Percentiles rank a stretch among this genome's conserved stretches.
These are phyloP conservation scores for Scartelaos histophorus DNA, from an alignment of 2,113 vertebrate genomes.

Conservation along the genomic window DNA sequence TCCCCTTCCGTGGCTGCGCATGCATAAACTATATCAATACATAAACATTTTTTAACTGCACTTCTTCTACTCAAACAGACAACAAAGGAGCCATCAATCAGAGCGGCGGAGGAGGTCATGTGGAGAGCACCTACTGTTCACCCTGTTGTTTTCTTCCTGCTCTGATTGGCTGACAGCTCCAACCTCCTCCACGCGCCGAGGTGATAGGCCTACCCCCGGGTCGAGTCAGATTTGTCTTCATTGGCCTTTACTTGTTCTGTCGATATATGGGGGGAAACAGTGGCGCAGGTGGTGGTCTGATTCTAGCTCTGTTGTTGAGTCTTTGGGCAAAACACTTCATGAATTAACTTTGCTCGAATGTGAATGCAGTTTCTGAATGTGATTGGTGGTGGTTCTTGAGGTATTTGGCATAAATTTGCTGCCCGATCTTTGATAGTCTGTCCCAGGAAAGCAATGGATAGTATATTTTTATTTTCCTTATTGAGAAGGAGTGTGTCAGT, in stretches of 20 bases:
- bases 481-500: no score
- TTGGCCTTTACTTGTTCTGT: slow-evolving; percentile 49
- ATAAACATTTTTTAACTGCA: slow-evolving; percentile 19
- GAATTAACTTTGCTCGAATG: no score
- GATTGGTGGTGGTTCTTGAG: no score
- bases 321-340: no score
- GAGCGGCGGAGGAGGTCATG: slow-evolving; percentile 5
- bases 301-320: no score
- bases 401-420: no score
- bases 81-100: slow-evolving; percentile 50
- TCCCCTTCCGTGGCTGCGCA: slow-evolving; percentile 4
- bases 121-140: slow-evolving; percentile 3
- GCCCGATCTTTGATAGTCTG: no score
- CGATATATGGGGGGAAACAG: no score
- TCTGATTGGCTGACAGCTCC: slow-evolving; percentile 33
- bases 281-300: no score
- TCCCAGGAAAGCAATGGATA: no score
- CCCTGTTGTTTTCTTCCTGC: slow-evolving; percentile 11
- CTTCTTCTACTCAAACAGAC: slow-evolving; percentile 7
- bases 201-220: slow-evolving; percentile 44
- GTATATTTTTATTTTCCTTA: no score
- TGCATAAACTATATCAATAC: slow-evolving; percentile 8
- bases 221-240: slow-evolving; percentile 57
- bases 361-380: no score
- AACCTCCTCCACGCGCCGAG: slow-evolving; percentile 22